These are phyloP conservation scores for Serilophus lunatus DNA, from an alignment of 2,113 vertebrate genomes.

Conservation along the genomic window DNA sequence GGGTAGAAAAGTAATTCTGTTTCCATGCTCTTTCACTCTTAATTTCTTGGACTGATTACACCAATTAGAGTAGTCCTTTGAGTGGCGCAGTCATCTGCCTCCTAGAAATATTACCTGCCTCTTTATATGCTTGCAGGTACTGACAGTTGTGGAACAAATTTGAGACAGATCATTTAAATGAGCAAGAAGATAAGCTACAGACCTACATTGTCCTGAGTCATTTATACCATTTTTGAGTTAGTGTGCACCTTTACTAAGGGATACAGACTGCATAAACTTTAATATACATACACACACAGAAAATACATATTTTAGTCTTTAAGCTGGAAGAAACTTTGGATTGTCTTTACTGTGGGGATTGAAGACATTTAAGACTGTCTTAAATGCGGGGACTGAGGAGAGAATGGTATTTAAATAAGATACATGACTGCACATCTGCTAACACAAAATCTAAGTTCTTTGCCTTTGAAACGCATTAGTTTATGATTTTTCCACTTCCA, in stretches of 20 bases:
- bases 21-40: background rate
- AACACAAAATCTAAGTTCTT: background rate
- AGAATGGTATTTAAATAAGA: background rate
- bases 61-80: background rate
- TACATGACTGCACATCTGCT: accelerated
- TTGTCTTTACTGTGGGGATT: background rate
- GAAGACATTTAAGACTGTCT: background rate
- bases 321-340: background rate
- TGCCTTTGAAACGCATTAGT: background rate
- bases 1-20: background rate
- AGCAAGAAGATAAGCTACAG: background rate
- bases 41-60: slow-evolving; percentile 8
- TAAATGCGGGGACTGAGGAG: background rate
- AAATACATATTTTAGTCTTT: background rate
- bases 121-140: background rate
- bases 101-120: slow-evolving; percentile 2
- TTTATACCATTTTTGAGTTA: background rate
- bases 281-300: background rate
- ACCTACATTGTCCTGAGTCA: background rate
- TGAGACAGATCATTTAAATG: background rate
- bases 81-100: background rate
- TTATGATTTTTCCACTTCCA: background rate
- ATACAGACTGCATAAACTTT: background rate
- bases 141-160: background rate
- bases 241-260: background rate